phyloP scores from a whole-genome alignment of 2,797 vertebrate genomes.

The Lophotriccus pileatus region DNA sequence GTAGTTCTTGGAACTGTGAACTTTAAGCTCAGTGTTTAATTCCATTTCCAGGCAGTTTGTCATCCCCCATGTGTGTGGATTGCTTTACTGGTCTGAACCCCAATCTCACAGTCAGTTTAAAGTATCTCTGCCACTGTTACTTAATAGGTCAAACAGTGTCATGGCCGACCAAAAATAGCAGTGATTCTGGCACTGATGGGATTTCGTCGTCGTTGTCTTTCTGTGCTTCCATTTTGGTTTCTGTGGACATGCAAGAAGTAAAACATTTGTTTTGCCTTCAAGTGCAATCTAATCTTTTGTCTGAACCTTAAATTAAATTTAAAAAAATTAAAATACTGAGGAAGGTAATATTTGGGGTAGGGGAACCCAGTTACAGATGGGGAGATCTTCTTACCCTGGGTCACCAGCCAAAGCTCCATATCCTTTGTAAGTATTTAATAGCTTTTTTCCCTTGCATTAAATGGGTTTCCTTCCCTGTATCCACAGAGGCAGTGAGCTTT shows the following conservation, averaged over 20 bases:
- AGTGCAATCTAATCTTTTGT: neutral
- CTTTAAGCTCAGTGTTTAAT: neutral
- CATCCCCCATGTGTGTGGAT: neutral
- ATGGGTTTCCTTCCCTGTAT: neutral
- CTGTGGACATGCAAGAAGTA: neutral
- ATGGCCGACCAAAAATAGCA: neutral
- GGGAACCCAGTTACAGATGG: neutral
- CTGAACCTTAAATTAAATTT: neutral
- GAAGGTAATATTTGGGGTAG: neutral
- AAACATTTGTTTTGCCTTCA: neutral
- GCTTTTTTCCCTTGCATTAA: neutral
- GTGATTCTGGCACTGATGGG: neutral
- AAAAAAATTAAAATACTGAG: neutral
- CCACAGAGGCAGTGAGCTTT: neutral
- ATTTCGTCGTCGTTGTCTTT: neutral
- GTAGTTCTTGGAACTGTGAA: neutral
- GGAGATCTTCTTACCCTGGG: neutral
- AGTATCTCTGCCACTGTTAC: neutral
- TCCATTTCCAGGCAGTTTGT: neutral
- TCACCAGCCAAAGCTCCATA: neutral
- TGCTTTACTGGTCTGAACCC: neutral
- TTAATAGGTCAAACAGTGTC: neutral
- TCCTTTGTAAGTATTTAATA: neutral
- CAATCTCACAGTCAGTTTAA: neutral
- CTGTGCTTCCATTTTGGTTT: neutral